phyloP scores from a whole-genome alignment of 2,888 invertebrate genomes.

The Hypomecis atomaria region DNA sequence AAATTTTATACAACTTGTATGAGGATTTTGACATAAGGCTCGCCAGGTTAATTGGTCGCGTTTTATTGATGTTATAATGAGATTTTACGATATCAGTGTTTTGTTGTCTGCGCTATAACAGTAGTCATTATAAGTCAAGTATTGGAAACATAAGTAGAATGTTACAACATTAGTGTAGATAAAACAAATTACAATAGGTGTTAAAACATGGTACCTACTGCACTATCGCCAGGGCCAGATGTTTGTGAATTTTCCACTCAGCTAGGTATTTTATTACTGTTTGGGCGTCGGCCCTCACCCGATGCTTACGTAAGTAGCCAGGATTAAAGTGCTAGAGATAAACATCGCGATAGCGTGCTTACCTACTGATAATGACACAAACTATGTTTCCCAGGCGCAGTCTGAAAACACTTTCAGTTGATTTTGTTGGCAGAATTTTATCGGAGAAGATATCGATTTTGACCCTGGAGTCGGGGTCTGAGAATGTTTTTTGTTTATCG shows the following conservation, averaged over 20 bases:
- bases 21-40: too few relatives aligned
- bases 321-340: conserved; percentile 22
- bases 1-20: too few relatives aligned
- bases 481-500: too few relatives aligned
- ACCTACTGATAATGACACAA: conserved; percentile 4
- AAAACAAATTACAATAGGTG: background rate
- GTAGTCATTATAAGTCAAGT: too few relatives aligned
- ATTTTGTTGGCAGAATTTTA: too few relatives aligned
- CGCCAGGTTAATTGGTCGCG: too few relatives aligned
- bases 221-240: background rate
- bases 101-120: too few relatives aligned
- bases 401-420: background rate
- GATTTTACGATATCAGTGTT: too few relatives aligned
- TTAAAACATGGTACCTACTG: background rate
- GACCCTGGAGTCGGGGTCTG: background rate
- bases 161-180: too few relatives aligned
- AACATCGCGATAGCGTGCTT: background rate
- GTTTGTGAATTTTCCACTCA: conserved; percentile 9
- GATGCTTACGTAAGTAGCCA: conserved; percentile 6
- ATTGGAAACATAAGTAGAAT: too few relatives aligned
- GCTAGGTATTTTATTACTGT: background rate
- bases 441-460: background rate
- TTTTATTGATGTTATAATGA: too few relatives aligned
- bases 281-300: conserved; percentile 2
- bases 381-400: conserved; percentile 5